Conservation (phyloP, 1,140 invertebrate genomes). For the Acyrthosiphon pisum region DNA sequence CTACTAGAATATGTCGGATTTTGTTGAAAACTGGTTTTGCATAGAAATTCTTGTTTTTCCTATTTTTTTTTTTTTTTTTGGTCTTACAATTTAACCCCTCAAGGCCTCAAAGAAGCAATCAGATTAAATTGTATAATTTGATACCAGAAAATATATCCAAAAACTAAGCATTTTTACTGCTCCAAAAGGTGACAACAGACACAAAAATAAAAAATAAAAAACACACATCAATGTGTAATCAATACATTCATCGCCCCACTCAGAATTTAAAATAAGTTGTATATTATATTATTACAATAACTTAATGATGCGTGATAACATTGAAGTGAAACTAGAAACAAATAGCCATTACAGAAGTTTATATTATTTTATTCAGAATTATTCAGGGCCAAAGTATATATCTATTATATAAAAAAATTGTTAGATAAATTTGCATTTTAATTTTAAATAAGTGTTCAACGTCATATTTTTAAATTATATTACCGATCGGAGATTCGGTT, state of each 20-base stretch:
- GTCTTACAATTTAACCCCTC: neutral
- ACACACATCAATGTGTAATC: neutral
- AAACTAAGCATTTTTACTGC: neutral
- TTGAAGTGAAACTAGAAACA: neutral
- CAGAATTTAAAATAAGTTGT: neutral
- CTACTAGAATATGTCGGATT: no score
- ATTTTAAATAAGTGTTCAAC: neutral
- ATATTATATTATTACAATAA: neutral
- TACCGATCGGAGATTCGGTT: neutral
- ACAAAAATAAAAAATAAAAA: neutral
- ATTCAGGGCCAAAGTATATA: neutral
- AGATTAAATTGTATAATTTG: neutral
- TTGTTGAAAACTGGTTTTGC: neutral
- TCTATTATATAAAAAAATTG: neutral
- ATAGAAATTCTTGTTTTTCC: neutral
- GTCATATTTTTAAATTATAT: neutral
- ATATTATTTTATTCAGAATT: neutral
- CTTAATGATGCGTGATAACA: neutral
- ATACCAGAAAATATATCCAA: neutral
- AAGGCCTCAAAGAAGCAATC: accelerated
- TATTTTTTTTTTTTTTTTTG: neutral
- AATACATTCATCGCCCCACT: neutral
- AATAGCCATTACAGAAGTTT: neutral
- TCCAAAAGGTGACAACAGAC: neutral
- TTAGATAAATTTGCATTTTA: neutral